phyloP scores from a whole-genome alignment of 2,888 invertebrate species.

The Cryptocephalus primarius region DNA sequence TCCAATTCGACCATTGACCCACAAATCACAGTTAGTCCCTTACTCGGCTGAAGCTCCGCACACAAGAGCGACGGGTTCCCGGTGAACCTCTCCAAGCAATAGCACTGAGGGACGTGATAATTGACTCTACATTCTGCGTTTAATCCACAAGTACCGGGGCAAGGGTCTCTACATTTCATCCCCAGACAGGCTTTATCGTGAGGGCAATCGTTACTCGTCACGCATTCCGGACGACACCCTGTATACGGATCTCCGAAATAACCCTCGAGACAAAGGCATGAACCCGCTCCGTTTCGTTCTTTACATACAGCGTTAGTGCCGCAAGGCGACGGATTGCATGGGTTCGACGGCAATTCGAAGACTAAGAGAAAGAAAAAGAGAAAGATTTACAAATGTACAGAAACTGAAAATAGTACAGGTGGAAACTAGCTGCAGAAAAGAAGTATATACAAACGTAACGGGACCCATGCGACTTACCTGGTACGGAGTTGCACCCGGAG shows the following conservation, averaged over 20 bases:
- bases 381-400: slow-evolving; percentile 9
- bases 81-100: slow-evolving; percentile 59
- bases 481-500: slow-evolving; percentile 53
- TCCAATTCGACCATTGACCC: no score
- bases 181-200: slow-evolving; percentile 61
- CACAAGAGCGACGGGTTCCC: slow-evolving; percentile 64
- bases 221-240: slow-evolving; percentile 72
- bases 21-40: slow-evolving; percentile 9
- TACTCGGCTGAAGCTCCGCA: slow-evolving; percentile 29
- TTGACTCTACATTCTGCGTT: slow-evolving; percentile 65
- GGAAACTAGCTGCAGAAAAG: background rate
- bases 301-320: slow-evolving; percentile 70
- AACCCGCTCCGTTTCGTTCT: slow-evolving; percentile 62
- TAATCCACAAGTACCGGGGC: slow-evolving; percentile 65
- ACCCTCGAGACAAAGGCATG: slow-evolving; percentile 63
- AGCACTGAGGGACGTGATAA: slow-evolving; percentile 68
- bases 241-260: slow-evolving; percentile 70
- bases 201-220: slow-evolving; percentile 66
- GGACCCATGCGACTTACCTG: slow-evolving; percentile 28
- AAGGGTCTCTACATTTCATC: slow-evolving; percentile 70
- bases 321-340: slow-evolving; percentile 70
- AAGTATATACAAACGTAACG: slow-evolving; percentile 1
- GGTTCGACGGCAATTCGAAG: slow-evolving; percentile 51
- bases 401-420: slow-evolving; percentile 4
- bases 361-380: slow-evolving; percentile 15